Conservation (phyloP, 1,140 invertebrate genomes). For the Dolichoris vasculosae region DNA sequence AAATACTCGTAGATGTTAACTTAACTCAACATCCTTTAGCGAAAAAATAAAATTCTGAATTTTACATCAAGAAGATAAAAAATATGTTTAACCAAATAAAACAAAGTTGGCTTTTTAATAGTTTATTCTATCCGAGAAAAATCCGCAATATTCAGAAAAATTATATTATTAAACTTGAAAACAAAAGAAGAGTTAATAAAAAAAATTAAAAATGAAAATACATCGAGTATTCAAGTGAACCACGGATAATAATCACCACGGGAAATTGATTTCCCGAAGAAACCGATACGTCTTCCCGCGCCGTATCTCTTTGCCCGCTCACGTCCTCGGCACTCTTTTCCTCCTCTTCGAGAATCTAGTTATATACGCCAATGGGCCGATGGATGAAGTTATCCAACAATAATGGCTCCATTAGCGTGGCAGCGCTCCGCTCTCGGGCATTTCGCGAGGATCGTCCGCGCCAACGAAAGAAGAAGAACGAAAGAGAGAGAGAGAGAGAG, state of each 20-base stretch:
- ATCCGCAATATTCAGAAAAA: background rate
- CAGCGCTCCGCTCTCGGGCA: constrained; percentile 59
- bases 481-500: background rate
- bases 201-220: background rate
- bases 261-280: constrained; percentile 41
- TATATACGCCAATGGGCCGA: constrained; percentile 65
- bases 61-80: no score
- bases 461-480: background rate
- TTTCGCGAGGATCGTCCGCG: constrained; percentile 55
- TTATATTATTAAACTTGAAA: background rate
- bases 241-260: background rate
- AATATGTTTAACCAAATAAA: no score
- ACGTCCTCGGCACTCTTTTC: background rate
- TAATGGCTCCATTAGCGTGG: constrained; percentile 74
- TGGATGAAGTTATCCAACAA: constrained; percentile 75
- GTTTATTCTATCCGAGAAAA: background rate
- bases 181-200: background rate
- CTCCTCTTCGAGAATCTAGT: constrained; percentile 38
- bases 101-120: no score
- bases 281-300: background rate
- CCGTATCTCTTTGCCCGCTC: background rate
- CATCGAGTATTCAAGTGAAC: background rate
- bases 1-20: no score
- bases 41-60: no score
- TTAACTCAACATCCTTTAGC: no score